Base-by-base conservation (phyloP, 1,140 invertebrate species). In the Schmidtea mediterranea region DNA sequence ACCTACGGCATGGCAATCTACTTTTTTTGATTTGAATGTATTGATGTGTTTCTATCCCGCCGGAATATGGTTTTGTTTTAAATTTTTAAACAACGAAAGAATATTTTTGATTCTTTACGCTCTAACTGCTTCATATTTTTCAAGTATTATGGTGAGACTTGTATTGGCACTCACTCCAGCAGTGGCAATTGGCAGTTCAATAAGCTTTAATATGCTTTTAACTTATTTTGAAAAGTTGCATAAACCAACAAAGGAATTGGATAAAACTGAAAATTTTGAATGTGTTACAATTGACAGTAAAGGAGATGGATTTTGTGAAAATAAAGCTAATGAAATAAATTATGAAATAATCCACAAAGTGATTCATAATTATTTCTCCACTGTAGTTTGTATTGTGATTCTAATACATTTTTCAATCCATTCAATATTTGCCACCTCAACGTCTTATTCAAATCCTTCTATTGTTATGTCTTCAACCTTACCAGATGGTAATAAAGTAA, bases 341-440 rank as follows among this genome's bases (percentile, higher is more conserved):
- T 12, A n/a, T n/a, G 40, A 41, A 41, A 32, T 6, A 6, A 6
- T 32, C 10, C 3, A 32, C 26, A 32, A 32, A 32, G 10, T 41
- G 3, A 23, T 23, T 23, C 12, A 19, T 41, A 23, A 19, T 41
- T 19, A 19, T 41, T 19, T 41, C 12, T 41, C 18, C 3, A 76
- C 86, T 55, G 81, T 84, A 5, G 75, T 75, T 32, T 66, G 77
- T 41, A 89, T 92, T 67, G 75, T 90, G 16, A 69, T 72, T n/a
- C 70, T 90, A 50, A 76, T 92, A 62, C 78, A 76, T 24, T 46
- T 26, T 36, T 24, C 82, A 41, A 74, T 84, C 59, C 89, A 95
- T 63, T 95, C 86, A 66, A 89, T 82, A n/a, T 94, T 87, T 87
- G 87, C 94, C 1, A 94, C 87, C n/a, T 84, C 82, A 5, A 84